Evolutionary conservation across 2,113 vertebrate species (phyloP).

Genomic region (Gnathonemus echidnorhynchus): DNA sequence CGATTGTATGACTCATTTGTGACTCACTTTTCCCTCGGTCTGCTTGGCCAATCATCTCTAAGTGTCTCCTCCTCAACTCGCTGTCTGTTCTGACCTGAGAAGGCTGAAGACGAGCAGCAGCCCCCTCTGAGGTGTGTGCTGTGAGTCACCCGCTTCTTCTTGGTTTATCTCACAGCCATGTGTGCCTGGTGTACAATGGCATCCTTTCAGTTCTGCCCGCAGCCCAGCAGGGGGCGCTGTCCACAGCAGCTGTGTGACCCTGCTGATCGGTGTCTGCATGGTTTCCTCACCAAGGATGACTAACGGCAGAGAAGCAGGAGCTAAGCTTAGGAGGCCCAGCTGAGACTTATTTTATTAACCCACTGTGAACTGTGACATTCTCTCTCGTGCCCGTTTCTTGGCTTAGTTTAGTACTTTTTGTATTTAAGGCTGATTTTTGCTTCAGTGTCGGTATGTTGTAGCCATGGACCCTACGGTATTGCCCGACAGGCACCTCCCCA

Average conservation of each 20-base stretch:
- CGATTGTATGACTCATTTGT: neutral
- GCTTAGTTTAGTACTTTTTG: neutral
- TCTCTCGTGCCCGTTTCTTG: neutral
- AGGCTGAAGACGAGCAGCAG: neutral
- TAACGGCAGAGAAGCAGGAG: neutral
- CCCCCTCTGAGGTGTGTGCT: neutral
- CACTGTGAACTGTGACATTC: neutral
- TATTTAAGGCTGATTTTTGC: neutral
- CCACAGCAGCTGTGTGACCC: neutral
- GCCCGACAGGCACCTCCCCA: neutral
- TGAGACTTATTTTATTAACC: neutral
- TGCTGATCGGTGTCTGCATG: neutral
- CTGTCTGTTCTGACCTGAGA: neutral
- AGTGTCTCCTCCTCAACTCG: neutral
- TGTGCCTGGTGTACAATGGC: neutral
- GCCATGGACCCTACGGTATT: neutral
- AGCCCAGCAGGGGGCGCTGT: neutral
- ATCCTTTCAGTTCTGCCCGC: neutral
- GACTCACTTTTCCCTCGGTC: neutral
- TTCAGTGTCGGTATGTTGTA: neutral
- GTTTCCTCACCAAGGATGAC: neutral
- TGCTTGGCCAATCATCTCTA: neutral
- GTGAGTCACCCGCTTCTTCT: neutral
- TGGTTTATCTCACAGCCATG: neutral
- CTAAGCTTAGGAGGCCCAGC: neutral